A percentile compares a stretch with the other conserved stretches of the same genome.
Evolutionary conservation across 2,888 invertebrate genomes (phyloP).

Genomic region (Hedya salicella): DNA sequence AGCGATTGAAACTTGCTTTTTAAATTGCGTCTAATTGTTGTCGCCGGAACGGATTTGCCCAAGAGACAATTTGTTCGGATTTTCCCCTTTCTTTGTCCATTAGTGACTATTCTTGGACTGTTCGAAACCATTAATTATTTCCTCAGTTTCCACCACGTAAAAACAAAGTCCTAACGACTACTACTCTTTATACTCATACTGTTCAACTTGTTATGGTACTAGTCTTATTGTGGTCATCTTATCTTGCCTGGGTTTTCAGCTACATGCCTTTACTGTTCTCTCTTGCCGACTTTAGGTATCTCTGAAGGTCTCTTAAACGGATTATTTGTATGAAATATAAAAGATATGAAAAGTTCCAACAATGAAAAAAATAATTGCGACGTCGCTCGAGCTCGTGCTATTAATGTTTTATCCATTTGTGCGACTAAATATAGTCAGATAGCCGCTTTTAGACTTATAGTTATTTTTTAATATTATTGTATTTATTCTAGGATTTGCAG

Average conservation of each 20-base stretch:
- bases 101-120: background rate
- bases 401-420: background rate
- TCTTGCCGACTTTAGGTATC: slow-evolving; percentile 8
- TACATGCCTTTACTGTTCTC: background rate
- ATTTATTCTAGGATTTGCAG: background rate
- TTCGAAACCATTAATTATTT: background rate
- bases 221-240: background rate
- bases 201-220: background rate
- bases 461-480: background rate
- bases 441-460: background rate
- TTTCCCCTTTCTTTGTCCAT: slow-evolving; percentile 9
- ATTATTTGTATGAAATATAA: too few species aligned
- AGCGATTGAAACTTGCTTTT: background rate
- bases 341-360: background rate
- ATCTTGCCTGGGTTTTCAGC: slow-evolving; percentile 8
- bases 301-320: too few species aligned
- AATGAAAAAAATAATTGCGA: background rate
- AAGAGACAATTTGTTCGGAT: background rate
- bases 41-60: background rate
- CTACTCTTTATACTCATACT: background rate
- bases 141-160: background rate
- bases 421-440: background rate
- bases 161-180: too few species aligned
- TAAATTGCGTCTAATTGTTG: background rate
- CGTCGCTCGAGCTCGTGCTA: background rate